Conservation (phyloP, 2,113 vertebrate genomes). For the Urocitellus parryii region DNA sequence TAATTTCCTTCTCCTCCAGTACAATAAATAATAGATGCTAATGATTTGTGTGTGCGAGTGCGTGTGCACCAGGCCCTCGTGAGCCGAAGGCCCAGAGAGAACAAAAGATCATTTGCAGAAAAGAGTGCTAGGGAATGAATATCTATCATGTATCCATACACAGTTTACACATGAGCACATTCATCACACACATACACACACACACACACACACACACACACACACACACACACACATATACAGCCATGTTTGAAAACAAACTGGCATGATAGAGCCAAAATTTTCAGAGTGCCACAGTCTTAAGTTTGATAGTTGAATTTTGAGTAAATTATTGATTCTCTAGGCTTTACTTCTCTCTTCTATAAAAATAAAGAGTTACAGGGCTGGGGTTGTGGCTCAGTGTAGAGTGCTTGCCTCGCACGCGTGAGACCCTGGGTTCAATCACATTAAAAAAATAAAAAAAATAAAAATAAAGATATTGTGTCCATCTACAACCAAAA, state of each 20-base stretch:
- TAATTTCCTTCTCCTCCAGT: slow-evolving; percentile 66
- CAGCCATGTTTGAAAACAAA: background rate
- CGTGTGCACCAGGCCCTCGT: too few species aligned
- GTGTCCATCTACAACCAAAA: too few species aligned
- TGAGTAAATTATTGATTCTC: background rate
- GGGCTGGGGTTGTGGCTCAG: too few species aligned
- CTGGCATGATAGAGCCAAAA: background rate
- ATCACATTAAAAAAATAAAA: too few species aligned
- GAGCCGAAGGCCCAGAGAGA: background rate
- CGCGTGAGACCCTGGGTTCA: too few species aligned
- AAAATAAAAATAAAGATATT: too few species aligned
- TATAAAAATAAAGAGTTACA: background rate
- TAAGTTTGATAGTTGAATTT: background rate
- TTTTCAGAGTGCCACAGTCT: background rate
- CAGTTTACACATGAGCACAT: background rate
- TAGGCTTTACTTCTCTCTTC: background rate
- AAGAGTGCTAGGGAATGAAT: background rate
- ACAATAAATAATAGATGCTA: slow-evolving; percentile 77
- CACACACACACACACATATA: background rate
- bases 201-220: background rate
- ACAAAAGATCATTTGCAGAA: slow-evolving; percentile 42
- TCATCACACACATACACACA: background rate
- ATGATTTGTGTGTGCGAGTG: background rate
- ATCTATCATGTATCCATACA: background rate
- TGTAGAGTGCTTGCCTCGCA: too few species aligned